Evolutionary conservation across 1,140 invertebrate genomes (phyloP).

Genomic region (Drosophila pachea): DNA sequence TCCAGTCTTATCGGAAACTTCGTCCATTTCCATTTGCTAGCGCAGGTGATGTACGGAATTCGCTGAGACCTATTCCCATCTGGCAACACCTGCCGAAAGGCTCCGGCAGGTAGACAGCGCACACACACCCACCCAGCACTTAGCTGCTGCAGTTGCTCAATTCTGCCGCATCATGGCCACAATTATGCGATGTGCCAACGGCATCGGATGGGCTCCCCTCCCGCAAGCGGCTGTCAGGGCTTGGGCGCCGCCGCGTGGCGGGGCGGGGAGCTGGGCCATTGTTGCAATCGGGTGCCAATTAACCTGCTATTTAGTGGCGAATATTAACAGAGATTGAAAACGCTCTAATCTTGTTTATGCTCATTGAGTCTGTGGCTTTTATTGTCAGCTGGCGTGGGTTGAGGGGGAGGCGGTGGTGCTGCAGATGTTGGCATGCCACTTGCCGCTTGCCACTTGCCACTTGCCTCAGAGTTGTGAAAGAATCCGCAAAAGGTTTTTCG

Average conservation of each 20-base stretch:
- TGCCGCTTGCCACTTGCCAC: conserved; percentile 25
- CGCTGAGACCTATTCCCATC: too few species aligned
- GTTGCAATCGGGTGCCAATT: conserved; percentile 65
- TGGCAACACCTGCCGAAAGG: too few species aligned
- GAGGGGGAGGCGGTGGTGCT: too few species aligned
- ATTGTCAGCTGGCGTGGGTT: conserved; percentile 37
- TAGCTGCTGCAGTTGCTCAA: conserved; percentile 33
- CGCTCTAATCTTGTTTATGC: conserved; percentile 69
- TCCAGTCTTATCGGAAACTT: background rate
- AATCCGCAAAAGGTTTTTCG: conserved; percentile 59
- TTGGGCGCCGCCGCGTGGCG: background rate
- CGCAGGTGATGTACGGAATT: too few species aligned
- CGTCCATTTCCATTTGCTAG: background rate
- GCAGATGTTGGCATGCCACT: background rate
- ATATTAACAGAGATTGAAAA: conserved; percentile 44
- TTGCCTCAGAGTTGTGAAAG: conserved; percentile 60
- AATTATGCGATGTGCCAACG: conserved; percentile 57
- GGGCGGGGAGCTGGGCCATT: conserved; percentile 30
- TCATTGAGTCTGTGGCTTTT: conserved; percentile 60
- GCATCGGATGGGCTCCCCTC: conserved; percentile 15
- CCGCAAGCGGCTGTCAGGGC: conserved; percentile 7
- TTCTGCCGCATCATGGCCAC: conserved; percentile 58
- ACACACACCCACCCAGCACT: conserved; percentile 44
- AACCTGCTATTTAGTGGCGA: conserved; percentile 69
- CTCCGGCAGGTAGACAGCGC: conserved; percentile 8